Evolutionary conservation across 2,113 vertebrate genomes (phyloP), one percentile per base, ranked within the genome.

Genomic region (Lasiurus cinereus): DNA sequence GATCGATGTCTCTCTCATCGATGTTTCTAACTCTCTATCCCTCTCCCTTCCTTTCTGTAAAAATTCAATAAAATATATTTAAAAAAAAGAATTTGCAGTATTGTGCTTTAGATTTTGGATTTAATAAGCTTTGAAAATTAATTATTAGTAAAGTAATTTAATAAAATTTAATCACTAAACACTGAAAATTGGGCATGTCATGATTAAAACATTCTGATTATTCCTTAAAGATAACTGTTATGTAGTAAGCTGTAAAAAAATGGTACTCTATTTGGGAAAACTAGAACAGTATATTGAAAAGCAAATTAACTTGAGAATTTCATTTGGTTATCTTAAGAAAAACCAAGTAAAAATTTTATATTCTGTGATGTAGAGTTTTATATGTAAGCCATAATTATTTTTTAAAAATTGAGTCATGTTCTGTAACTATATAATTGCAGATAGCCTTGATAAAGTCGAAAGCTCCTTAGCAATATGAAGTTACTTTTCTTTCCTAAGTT

Each of bases 281-380:
- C 19, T 39, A 89, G 46, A 89, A 87, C 10, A 74, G 3, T 89
- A 73, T 79, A 7, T 91, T 86, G 43, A 79, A 88, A 92, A 91
- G 31, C 64, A 88, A 88, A 88, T 69, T 74, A 86, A 96, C 31
- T 93, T 86, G 82, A 83, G 3, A 94, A 83, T 90, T 93, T 93
- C 0, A 24, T 85, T 96, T 91, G 33, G 8, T 76, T 89, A 59
- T 93, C 24, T 16, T 15, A 91, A 87, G 82, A 80, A 52, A 95
- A 94, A 67, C 1, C 19, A 88, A 36, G 4, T 79, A n/a, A 86
- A 2, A 54, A 43, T 90, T 76, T 83, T 15, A 90, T 96, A 33
- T 88, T 94, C 5, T 89, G 5, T 87, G 29, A 90, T 43, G 70
- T 74, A 59, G 46, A 88, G 8, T 82, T 83, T 39, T 73, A 8